Percentiles rank a stretch among this genome's conserved stretches.
These are phyloP conservation scores for Lepidurus packardi DNA, from an alignment of 1,140 invertebrate genomes.

Conservation along the genomic window DNA sequence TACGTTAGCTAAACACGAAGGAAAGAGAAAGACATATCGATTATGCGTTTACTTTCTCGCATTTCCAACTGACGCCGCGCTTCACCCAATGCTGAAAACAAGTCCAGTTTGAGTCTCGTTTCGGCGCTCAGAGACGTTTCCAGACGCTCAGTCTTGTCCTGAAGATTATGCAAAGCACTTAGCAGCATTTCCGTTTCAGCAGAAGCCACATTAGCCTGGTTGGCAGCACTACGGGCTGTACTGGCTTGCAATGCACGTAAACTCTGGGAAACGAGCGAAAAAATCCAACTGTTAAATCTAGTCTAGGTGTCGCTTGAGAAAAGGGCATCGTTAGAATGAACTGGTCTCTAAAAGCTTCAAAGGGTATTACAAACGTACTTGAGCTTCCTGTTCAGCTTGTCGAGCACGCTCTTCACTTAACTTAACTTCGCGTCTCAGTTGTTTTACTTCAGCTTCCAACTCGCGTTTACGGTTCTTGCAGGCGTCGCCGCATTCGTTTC, in stretches of 20 bases:
- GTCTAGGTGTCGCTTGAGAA: not conserved
- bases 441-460: conserved; percentile 70
- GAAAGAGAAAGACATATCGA: not conserved
- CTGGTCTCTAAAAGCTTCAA: not conserved
- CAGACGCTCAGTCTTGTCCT: conserved; percentile 79
- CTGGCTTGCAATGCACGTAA: not conserved
- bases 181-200: conserved; percentile 72
- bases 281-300: not conserved
- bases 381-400: conserved; percentile 52
- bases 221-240: conserved; percentile 21
- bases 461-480: conserved; percentile 69
- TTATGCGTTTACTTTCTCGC: conserved; percentile 69
- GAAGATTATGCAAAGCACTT: conserved; percentile 69
- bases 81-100: conserved; percentile 92
- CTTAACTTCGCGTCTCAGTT: conserved; percentile 66
- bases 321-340: not conserved
- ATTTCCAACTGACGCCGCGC: conserved; percentile 88
- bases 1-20: conserved; percentile 22
- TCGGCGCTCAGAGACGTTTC: conserved; percentile 91
- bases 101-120: conserved; percentile 83
- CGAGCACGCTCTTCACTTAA: conserved; percentile 62
- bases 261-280: not conserved
- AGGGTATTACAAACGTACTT: conserved; percentile 40
- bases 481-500: conserved; percentile 64
- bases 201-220: conserved; percentile 36